Conservation (phyloP, 2,888 invertebrate genomes). For the Dryomyza anilis region DNA sequence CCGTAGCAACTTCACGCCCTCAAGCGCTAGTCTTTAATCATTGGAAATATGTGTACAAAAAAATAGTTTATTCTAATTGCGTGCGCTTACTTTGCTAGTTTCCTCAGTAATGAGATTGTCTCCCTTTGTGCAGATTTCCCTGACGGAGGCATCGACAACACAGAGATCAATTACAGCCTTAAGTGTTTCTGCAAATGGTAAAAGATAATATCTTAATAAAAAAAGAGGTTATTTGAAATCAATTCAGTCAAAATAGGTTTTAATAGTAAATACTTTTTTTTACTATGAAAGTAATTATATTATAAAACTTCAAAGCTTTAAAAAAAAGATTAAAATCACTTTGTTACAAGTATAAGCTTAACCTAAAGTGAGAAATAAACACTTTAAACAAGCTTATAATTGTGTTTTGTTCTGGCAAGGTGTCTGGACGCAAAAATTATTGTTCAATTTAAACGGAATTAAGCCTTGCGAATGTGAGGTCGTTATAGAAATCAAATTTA, state of each 20-base stretch:
- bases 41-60: constrained; percentile 40
- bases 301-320: too few species aligned
- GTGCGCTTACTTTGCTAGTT: constrained; percentile 79
- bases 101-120: constrained; percentile 87
- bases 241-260: background rate
- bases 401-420: constrained; percentile 56
- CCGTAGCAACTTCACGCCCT: constrained; percentile 44
- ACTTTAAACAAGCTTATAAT: constrained; percentile 29
- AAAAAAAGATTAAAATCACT: background rate
- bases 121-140: constrained; percentile 90
- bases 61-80: background rate
- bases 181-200: constrained; percentile 80
- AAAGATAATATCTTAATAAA: constrained; percentile 31
- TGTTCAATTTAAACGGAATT: constrained; percentile 53
- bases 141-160: constrained; percentile 83
- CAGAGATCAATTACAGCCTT: constrained; percentile 89
- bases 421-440: constrained; percentile 58
- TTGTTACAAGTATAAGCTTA: constrained; percentile 44
- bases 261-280: background rate
- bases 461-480: constrained; percentile 56
- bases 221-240: too few species aligned
- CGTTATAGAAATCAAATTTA: too few species aligned
- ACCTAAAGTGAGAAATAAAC: constrained; percentile 35
- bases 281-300: too few species aligned
- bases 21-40: constrained; percentile 60